A percentile compares a stretch with the other conserved stretches of the same genome.
phyloP scores from a whole-genome alignment of 2,888 invertebrate species.

The Mythimna vitellina region DNA sequence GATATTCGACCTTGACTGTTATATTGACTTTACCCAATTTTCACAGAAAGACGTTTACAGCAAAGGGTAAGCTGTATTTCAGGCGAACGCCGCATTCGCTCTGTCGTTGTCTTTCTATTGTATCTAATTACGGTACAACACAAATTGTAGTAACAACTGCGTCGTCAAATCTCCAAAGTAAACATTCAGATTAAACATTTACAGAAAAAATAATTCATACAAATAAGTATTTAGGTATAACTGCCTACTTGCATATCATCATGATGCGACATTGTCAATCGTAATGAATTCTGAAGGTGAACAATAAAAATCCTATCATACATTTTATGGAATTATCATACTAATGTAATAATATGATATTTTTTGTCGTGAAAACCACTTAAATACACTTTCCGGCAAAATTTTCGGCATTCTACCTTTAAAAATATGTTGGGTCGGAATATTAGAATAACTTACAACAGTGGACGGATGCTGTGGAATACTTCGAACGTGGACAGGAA shows the following conservation, averaged over 20 bases:
- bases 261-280: not conserved
- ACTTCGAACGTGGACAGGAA: conserved; percentile 22
- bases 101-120: too few relatives aligned
- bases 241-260: not conserved
- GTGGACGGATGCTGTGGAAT: conserved; percentile 25
- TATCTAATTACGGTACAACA: too few relatives aligned
- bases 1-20: too few relatives aligned
- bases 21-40: too few relatives aligned
- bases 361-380: conserved; percentile 5
- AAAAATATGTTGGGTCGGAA: conserved; percentile 32
- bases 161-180: too few relatives aligned
- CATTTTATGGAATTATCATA: conserved; percentile 23
- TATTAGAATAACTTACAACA: conserved; percentile 18
- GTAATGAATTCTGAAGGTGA: conserved; percentile 43
- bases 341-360: conserved; percentile 2
- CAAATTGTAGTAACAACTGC: too few relatives aligned
- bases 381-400: conserved; percentile 21
- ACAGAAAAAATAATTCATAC: too few relatives aligned
- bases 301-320: conserved; percentile 4
- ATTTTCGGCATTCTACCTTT: conserved; percentile 19
- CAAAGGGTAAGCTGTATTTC: too few relatives aligned
- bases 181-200: too few relatives aligned
- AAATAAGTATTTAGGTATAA: too few relatives aligned
- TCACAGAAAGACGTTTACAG: too few relatives aligned
- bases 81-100: too few relatives aligned